Conservation (phyloP, 2,797 vertebrate species). For the Xiphophorus birchmanni region DNA sequence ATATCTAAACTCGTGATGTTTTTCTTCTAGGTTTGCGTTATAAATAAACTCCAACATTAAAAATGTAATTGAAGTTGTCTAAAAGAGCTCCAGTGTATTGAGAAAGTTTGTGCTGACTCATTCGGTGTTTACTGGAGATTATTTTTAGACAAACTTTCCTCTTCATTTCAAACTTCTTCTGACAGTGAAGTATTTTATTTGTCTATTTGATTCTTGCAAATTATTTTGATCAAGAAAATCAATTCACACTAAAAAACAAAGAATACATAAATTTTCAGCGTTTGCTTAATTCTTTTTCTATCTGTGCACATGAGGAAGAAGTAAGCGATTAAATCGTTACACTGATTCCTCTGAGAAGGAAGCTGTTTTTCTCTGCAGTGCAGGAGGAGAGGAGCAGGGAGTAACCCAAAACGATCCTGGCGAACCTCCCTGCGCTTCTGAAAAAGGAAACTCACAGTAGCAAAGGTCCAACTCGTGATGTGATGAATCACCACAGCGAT, state of each 20-base stretch:
- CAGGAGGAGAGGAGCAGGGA: slow-evolving; percentile 29
- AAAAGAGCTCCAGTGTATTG: neutral
- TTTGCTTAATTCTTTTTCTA: slow-evolving; percentile 12
- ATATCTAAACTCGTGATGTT: slow-evolving; percentile 4
- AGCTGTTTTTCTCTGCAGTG: slow-evolving; percentile 40
- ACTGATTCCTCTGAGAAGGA: slow-evolving; percentile 55
- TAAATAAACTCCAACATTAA: slow-evolving; percentile 13
- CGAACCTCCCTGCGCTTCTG: slow-evolving; percentile 22
- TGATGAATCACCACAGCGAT: slow-evolving; percentile 44
- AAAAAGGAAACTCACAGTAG: slow-evolving; percentile 35
- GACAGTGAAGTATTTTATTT: neutral
- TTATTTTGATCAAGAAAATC: neutral
- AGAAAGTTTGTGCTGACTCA: slow-evolving; percentile 22
- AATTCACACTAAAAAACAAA: neutral
- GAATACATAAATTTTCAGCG: neutral
- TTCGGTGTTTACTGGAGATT: neutral
- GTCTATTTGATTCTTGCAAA: neutral
- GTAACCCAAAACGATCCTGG: slow-evolving; percentile 28
- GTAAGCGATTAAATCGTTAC: slow-evolving; percentile 49
- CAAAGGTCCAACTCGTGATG: slow-evolving; percentile 43
- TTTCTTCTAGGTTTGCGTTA: slow-evolving; percentile 4
- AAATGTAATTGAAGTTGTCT: slow-evolving; percentile 20
- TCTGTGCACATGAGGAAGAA: slow-evolving; percentile 26
- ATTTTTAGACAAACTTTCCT: slow-evolving; percentile 3
- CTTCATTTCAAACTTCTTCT: neutral